These are phyloP conservation scores for Coecobrya sp. DNA, from an alignment of 2,888 invertebrate species.

Conservation along the genomic window DNA sequence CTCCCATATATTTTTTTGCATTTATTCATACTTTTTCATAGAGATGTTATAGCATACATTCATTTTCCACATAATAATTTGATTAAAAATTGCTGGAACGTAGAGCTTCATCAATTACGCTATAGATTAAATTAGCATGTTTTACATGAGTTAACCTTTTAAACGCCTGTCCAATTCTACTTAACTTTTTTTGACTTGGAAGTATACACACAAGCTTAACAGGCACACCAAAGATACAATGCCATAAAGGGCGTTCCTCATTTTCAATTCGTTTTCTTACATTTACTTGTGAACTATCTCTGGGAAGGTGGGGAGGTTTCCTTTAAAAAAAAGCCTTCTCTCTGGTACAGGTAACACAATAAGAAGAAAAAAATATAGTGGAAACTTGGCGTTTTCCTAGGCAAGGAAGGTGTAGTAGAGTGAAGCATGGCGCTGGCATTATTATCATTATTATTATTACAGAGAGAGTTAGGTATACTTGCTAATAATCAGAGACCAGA, in stretches of 20 bases:
- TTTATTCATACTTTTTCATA: not conserved
- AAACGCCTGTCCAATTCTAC: conserved; percentile 21
- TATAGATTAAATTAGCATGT: not conserved
- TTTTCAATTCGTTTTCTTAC: conserved; percentile 43
- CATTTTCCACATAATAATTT: conserved; percentile 4
- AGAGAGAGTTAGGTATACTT: not conserved
- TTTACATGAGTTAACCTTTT: not conserved
- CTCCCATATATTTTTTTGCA: not conserved
- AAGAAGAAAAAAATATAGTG: not conserved
- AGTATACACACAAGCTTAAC: conserved; percentile 18
- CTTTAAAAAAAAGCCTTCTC: conserved; percentile 3
- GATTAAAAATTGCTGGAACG: conserved; percentile 6
- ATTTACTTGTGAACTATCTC: conserved; percentile 36
- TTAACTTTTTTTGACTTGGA: not conserved
- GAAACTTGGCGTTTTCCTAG: not conserved
- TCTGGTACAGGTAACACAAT: conserved; percentile 44
- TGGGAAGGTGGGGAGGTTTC: conserved; percentile 33
- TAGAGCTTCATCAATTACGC: not conserved
- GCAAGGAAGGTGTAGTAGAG: not conserved
- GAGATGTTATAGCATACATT: not conserved
- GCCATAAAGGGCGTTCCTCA: conserved; percentile 74
- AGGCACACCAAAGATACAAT: conserved; percentile 44
- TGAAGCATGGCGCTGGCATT: not conserved
- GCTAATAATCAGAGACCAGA: conserved; percentile 66
- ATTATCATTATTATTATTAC: not conserved